These are phyloP conservation scores for Trissoscelio sp. DNA, from an alignment of 2,888 invertebrate genomes.

Conservation along the genomic window DNA sequence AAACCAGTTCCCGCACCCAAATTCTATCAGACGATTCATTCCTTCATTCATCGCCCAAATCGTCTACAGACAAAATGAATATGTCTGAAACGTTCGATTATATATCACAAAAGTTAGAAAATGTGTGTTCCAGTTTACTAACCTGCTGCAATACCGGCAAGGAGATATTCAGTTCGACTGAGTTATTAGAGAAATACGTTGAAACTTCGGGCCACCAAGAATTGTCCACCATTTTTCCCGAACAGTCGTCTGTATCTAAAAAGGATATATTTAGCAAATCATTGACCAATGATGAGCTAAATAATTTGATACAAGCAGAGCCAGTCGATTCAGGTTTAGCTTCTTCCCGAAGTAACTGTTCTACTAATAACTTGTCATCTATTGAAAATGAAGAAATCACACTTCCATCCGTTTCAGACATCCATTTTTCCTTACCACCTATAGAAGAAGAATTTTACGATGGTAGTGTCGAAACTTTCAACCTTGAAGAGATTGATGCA, in stretches of 20 bases:
- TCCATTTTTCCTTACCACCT: too few species aligned
- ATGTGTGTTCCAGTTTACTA: neutral
- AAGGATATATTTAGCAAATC: slow-evolving; percentile 2
- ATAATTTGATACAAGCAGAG: neutral
- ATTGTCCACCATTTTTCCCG: slow-evolving; percentile 5
- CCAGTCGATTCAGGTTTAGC: neutral
- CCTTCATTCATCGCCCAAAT: slow-evolving; percentile 28
- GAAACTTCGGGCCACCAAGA: slow-evolving; percentile 1
- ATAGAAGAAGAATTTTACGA: too few species aligned
- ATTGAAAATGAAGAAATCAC: too few species aligned
- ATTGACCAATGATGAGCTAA: neutral
- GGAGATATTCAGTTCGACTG: slow-evolving; percentile 8
- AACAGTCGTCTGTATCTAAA: slow-evolving; percentile 7
- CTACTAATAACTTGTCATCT: too few species aligned
- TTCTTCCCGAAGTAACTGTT: neutral
- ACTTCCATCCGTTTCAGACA: too few species aligned
- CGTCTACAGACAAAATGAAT: neutral
- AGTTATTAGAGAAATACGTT: neutral
- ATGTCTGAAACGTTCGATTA: neutral
- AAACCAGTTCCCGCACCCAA: neutral
- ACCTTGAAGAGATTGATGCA: too few species aligned
- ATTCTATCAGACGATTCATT: neutral
- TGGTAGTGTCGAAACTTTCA: too few species aligned
- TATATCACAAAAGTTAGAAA: slow-evolving; percentile 1
- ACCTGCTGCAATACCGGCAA: neutral